Conservation (phyloP, 2,113 vertebrate species). For the Solea solea region DNA sequence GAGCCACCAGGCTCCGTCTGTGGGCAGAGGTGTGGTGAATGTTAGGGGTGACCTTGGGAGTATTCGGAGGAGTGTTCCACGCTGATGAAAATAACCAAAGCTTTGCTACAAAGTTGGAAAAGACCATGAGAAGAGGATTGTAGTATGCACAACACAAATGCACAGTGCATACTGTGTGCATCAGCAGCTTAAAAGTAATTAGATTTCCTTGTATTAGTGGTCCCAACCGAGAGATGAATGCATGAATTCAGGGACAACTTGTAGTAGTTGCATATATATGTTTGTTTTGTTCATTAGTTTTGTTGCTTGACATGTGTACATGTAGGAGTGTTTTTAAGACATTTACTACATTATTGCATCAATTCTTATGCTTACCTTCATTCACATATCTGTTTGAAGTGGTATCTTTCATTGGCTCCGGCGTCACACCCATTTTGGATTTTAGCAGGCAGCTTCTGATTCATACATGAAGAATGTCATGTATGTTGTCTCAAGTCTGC, state of each 20-base stretch:
- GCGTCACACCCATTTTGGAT: not conserved
- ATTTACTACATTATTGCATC: not conserved
- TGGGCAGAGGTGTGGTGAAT: constrained; percentile 22
- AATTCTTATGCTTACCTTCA: not conserved
- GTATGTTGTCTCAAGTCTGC: constrained; percentile 34
- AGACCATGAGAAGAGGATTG: constrained; percentile 38
- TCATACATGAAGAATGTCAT: constrained; percentile 13
- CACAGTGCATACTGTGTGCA: constrained; percentile 20
- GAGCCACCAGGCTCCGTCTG: constrained; percentile 11
- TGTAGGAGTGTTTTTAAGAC: not conserved
- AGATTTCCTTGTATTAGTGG: constrained; percentile 65
- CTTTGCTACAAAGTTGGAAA: constrained; percentile 43
- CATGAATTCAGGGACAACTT: not conserved
- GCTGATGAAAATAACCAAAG: constrained; percentile 46
- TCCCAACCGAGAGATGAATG: constrained; percentile 28
- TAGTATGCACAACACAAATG: constrained; percentile 37
- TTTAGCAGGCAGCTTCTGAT: constrained; percentile 13
- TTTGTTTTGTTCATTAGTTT: not conserved
- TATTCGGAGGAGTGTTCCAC: constrained; percentile 16
- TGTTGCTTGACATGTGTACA: not conserved
- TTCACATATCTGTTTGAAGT: not conserved
- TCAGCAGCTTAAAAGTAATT: constrained; percentile 59
- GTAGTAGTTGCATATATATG: too few relatives aligned
- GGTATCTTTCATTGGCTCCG: not conserved
- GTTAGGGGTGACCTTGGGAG: constrained; percentile 43